Evolutionary conservation across 2,113 vertebrate genomes (phyloP), one percentile per base, ranked within the genome.

Genomic region (Aphyosemion australe): DNA sequence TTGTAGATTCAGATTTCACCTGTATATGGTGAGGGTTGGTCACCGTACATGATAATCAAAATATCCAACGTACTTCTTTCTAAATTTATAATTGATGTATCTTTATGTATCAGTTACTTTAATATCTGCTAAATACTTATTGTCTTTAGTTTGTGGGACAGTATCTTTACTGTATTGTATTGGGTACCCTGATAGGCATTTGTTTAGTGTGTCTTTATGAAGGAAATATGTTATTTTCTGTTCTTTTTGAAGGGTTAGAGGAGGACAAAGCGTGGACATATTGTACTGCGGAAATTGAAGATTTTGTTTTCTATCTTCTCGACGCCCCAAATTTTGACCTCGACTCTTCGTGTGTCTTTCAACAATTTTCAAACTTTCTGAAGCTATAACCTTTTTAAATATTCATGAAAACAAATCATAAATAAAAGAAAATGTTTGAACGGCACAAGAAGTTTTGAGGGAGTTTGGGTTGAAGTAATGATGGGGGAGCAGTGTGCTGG

Each of bases 321-420:
- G 75, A 67, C 46, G 60, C 45, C 57, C 11, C 20, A 52, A 55
- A 78, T 68, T 62, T 67, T 83, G 84, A 79, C 81, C 75, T 82
- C 60, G 64, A 49, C 52, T 61, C 70, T 66, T 66, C 21, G 73
- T 31, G 77, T 77, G 62, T 74, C 68, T 82, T 78, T 76, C 41
- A 77, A 78, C 69, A 66, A 70, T 78, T 72, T 69, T 46, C 43
- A 76, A 84, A 80, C 69, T 78, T 83, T 63, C 72, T 76, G 39
- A 84, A 77, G 61, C 59, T 62, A 47, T 80, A 82, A 84, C 76
- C 83, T 86, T 86, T 86, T 73, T 79, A 74, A 82, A 88, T 77
- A 80, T 87, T 79, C 80, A 82, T 69, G 83, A 74, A 72, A 61
- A 72, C 26, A 78, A 84, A 84, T 79, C 76, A 82, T 70, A 86